These are phyloP conservation scores for Allobates femoralis DNA, from an alignment of 2,797 vertebrate species.

Conservation along the genomic window DNA sequence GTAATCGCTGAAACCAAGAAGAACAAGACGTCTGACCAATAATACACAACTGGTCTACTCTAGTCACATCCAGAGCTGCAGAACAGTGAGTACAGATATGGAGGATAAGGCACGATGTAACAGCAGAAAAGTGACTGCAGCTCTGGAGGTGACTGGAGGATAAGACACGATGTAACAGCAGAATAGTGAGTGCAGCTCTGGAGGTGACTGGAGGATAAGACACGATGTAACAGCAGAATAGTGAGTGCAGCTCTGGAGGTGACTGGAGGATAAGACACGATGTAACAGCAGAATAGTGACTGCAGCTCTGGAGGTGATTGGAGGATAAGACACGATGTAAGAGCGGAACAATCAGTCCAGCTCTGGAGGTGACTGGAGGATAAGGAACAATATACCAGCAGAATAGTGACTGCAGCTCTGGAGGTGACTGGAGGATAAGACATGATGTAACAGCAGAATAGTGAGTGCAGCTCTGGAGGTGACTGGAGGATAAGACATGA, in stretches of 20 bases:
- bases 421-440: background rate
- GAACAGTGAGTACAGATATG: background rate
- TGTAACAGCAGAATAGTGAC: background rate
- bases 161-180: background rate
- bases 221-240: background rate
- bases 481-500: background rate
- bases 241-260: background rate
- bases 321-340: background rate
- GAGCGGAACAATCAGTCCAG: background rate
- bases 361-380: background rate
- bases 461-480: background rate
- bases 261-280: background rate
- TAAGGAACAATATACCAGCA: no score
- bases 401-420: background rate
- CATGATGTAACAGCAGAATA: background rate
- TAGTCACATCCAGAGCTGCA: background rate
- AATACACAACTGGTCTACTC: background rate
- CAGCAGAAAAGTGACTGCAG: background rate
- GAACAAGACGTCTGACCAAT: no score
- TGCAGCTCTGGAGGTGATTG: background rate
- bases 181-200: background rate
- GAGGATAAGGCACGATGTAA: background rate
- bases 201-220: background rate
- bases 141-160: background rate
- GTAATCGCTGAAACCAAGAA: conserved; percentile 80